Percentiles rank a stretch among this genome's conserved stretches.
phyloP scores from a whole-genome alignment of 1,140 invertebrate species.

The Monochamus saltuarius region DNA sequence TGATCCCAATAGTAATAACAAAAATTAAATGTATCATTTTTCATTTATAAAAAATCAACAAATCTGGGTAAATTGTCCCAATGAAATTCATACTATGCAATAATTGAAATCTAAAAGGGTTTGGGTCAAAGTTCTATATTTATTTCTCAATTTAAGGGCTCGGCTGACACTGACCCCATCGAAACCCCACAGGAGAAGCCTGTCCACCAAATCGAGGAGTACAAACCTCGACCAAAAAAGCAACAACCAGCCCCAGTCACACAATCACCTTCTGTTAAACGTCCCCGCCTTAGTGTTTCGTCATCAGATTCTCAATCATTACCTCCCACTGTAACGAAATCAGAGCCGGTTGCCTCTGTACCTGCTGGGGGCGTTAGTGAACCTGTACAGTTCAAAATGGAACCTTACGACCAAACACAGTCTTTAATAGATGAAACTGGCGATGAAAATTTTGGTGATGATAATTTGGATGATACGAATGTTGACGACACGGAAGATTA shows the following conservation, averaged over 20 bases:
- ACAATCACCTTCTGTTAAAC: constrained; percentile 27
- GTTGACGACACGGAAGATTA: constrained; percentile 45
- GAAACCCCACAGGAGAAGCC: constrained; percentile 28
- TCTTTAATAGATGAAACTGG: constrained; percentile 15
- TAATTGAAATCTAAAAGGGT: no score
- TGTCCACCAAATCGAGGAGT: constrained; percentile 22
- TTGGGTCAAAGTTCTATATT: no score
- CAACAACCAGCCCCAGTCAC: constrained; percentile 20
- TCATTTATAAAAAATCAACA: no score
- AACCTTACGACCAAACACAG: constrained; percentile 43
- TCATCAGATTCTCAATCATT: constrained; percentile 29
- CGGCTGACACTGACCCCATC: constrained; percentile 30
- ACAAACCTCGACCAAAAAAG: constrained; percentile 37
- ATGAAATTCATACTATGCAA: no score
- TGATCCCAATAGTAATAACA: constrained; percentile 6
- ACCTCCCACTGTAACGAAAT: constrained; percentile 31
- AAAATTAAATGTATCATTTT: no score
- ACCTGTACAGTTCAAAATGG: constrained; percentile 45
- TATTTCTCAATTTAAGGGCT: constrained; percentile 27
- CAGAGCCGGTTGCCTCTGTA: constrained; percentile 29
- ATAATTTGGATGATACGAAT: constrained; percentile 36
- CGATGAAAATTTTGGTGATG: constrained; percentile 41
- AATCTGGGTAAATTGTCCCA: no score
- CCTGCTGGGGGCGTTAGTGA: constrained; percentile 6
- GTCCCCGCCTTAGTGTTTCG: constrained; percentile 33